Percentiles rank a stretch among this genome's conserved stretches.
Evolutionary conservation across 2,113 vertebrate species (phyloP).

Genomic region (Morone saxatilis): DNA sequence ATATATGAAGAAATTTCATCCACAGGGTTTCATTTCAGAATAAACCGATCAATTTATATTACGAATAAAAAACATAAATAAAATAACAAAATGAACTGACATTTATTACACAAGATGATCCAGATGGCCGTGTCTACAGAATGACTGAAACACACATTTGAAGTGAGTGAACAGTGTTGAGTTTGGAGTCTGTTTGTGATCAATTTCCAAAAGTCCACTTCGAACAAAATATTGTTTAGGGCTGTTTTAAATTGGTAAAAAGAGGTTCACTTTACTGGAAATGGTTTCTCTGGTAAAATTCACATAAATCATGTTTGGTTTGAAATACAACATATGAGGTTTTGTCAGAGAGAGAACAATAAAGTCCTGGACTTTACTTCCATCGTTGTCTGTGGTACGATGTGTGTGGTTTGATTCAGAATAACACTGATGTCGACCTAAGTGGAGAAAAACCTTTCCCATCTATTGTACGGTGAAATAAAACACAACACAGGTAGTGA

Average conservation of each 20-base stretch:
- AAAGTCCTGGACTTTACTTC: background rate
- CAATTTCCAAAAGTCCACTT: background rate
- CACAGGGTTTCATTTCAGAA: background rate
- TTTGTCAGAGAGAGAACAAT: background rate
- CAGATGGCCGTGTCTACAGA: background rate
- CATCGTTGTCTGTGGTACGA: background rate
- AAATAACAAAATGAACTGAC: background rate
- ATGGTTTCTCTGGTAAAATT: too few relatives aligned
- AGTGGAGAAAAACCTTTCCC: background rate
- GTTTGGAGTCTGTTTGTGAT: background rate
- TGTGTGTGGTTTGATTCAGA: background rate
- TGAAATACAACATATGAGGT: background rate
- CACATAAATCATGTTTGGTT: too few relatives aligned
- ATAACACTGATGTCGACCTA: background rate
- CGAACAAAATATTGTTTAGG: background rate
- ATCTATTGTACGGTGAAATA: background rate
- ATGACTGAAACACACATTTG: background rate
- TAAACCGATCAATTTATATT: background rate
- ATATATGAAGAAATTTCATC: background rate
- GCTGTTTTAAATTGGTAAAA: conserved; percentile 1
- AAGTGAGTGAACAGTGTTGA: background rate
- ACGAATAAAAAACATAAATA: background rate
- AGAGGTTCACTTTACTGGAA: too few relatives aligned
- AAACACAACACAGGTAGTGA: background rate
- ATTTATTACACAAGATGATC: background rate